Conservation (phyloP, 2,888 invertebrate species). For the Thecophora atra region DNA sequence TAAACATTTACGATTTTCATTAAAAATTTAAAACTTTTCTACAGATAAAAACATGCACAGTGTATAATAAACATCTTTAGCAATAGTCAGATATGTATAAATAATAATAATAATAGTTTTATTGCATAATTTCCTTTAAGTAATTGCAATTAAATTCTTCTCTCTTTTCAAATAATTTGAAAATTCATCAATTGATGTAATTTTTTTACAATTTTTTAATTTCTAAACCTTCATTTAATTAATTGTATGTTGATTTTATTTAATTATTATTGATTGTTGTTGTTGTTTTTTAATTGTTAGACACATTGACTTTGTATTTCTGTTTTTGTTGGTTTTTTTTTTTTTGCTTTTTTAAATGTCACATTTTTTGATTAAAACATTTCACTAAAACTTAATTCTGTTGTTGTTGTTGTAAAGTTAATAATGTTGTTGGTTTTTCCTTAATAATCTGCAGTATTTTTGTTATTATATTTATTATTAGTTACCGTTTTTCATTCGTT, state of each 20-base stretch:
- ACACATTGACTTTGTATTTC: constrained; percentile 22
- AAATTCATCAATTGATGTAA: background rate
- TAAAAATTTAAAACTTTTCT: too few species aligned
- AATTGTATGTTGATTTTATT: background rate
- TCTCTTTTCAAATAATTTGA: background rate
- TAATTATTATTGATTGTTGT: background rate
- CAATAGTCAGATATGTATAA: too few species aligned
- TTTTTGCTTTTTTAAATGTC: constrained; percentile 2
- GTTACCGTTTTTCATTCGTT: constrained; percentile 37
- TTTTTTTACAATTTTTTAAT: background rate
- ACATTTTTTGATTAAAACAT: constrained; percentile 27
- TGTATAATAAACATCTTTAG: too few species aligned
- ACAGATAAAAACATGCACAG: too few species aligned
- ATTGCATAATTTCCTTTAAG: too few species aligned
- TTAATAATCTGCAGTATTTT: constrained; percentile 37
- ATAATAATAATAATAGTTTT: too few species aligned
- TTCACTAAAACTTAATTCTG: constrained; percentile 36
- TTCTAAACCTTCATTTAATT: background rate
- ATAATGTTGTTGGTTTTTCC: constrained; percentile 43
- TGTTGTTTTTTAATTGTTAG: background rate
- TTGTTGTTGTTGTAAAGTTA: constrained; percentile 35
- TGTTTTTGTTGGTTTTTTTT: constrained; percentile 1
- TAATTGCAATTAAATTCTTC: too few species aligned
- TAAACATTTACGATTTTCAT: too few species aligned
- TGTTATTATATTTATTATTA: constrained; percentile 33